phyloP scores from a whole-genome alignment of 2,797 vertebrate species.

The Protosalanx chinensis region DNA sequence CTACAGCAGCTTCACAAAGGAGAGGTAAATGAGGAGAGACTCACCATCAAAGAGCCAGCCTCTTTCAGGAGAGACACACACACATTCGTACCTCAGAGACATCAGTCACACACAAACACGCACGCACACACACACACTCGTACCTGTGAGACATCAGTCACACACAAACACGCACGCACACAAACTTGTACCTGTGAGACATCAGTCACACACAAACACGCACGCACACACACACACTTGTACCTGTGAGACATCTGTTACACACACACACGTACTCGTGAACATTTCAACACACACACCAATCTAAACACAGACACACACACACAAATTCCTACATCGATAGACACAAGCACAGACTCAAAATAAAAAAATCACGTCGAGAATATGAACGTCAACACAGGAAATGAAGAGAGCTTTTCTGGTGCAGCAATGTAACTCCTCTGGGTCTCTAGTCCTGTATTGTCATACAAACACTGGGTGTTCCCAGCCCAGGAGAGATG shows the following conservation, averaged over 20 bases:
- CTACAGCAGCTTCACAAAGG: conserved; percentile 72
- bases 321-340: conserved; percentile 10
- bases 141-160: background rate
- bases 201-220: background rate
- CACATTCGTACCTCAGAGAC: conserved; percentile 39
- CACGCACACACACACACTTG: background rate
- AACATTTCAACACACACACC: conserved; percentile 32
- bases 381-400: too few species aligned
- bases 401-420: background rate
- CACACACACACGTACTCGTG: conserved; percentile 23
- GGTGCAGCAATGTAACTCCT: background rate
- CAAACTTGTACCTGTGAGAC: background rate
- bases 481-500: too few species aligned
- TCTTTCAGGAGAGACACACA: conserved; percentile 70
- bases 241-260: too few species aligned
- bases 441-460: background rate
- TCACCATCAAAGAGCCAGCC: conserved; percentile 65
- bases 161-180: background rate
- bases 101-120: conserved; percentile 27
- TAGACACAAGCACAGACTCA: background rate
- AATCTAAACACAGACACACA: conserved; percentile 22
- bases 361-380: too few species aligned
- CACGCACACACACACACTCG: conserved; percentile 9
- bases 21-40: conserved; percentile 70
- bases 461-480: background rate